Conservation (phyloP, 2,797 vertebrate species). For the Manis pentadactyla region DNA sequence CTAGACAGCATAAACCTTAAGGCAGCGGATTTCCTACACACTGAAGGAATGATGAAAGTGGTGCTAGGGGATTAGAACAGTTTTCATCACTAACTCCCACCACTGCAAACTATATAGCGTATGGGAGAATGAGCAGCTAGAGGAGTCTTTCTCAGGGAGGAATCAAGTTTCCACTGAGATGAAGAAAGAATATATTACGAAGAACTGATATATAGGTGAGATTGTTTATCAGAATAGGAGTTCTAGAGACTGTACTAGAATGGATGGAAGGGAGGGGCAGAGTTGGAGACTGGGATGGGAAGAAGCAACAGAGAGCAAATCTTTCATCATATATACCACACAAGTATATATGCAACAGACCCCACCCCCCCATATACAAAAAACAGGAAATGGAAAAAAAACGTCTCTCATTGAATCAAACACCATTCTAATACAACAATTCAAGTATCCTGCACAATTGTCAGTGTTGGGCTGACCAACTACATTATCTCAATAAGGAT, state of each 20-base stretch:
- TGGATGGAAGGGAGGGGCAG: not conserved
- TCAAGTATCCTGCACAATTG: not conserved
- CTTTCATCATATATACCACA: not conserved
- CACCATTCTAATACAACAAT: conserved; percentile 22
- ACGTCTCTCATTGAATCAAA: not conserved
- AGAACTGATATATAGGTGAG: not conserved
- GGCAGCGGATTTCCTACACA: not conserved
- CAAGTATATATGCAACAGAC: not conserved
- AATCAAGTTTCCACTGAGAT: not conserved
- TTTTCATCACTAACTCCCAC: not conserved
- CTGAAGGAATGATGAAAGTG: not conserved
- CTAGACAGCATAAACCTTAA: not conserved
- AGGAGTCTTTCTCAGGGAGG: not conserved
- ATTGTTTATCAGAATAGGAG: not conserved
- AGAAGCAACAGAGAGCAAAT: not conserved
- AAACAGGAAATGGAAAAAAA: not conserved
- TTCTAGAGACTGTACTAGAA: not conserved
- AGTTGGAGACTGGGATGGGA: not conserved
- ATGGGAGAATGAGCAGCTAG: not conserved
- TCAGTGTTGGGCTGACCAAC: not conserved
- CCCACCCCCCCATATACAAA: not conserved
- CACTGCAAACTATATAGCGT: not conserved
- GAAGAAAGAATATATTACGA: not conserved
- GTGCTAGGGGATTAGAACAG: not conserved
- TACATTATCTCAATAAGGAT: not conserved